Percentiles rank a stretch among this genome's conserved stretches.
These are phyloP conservation scores for Mirza zaza DNA, from an alignment of 2,113 vertebrate species.

Conservation along the genomic window DNA sequence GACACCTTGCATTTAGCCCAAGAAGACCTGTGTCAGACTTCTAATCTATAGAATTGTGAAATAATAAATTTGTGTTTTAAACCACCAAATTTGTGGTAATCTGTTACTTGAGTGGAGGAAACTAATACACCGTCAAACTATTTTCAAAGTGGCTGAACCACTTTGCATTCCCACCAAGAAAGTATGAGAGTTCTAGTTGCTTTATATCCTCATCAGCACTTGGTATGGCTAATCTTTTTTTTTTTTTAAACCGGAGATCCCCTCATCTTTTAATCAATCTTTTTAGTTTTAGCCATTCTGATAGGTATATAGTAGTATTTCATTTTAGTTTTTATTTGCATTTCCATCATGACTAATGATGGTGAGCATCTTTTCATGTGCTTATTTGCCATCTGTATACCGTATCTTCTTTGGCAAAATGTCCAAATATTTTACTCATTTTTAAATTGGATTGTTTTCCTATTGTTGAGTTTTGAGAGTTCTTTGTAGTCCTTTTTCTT, in stretches of 20 bases:
- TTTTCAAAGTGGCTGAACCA: constrained; percentile 32
- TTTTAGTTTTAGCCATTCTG: not conserved
- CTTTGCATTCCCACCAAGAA: not conserved
- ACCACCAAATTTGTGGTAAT: not conserved
- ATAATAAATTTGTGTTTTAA: constrained; percentile 25
- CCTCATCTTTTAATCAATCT: no score
- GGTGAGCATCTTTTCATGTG: constrained; percentile 1
- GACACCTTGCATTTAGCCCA: not conserved
- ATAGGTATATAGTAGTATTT: not conserved
- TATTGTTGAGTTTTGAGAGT: not conserved
- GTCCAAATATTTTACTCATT: constrained; percentile 6
- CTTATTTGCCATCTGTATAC: not conserved
- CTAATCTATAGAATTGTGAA: not conserved
- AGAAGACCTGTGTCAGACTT: not conserved
- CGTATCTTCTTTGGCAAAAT: constrained; percentile 10
- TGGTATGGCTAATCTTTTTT: not conserved
- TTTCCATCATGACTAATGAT: not conserved
- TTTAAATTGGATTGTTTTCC: constrained; percentile 31
- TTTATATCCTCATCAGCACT: not conserved
- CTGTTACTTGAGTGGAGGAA: not conserved
- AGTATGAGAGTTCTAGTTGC: not conserved
- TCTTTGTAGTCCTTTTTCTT: constrained; percentile 5
- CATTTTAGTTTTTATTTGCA: constrained; percentile 27
- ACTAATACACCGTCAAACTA: not conserved
- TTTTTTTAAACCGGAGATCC: no score